Evolutionary conservation across 2,797 vertebrate genomes (phyloP).

Genomic region (Myotis daubentonii): DNA sequence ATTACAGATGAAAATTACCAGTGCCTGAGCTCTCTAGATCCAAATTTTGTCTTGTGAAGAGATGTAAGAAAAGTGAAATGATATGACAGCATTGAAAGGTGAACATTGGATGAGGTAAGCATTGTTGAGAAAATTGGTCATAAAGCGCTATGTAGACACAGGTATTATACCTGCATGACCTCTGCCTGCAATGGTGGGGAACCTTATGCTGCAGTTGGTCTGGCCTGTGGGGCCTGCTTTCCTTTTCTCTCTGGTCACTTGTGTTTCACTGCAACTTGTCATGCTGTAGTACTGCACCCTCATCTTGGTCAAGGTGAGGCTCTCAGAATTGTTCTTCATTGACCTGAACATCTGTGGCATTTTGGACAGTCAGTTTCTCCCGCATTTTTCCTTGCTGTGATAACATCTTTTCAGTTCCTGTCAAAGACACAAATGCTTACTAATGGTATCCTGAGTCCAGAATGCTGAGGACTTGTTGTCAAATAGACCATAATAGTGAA

Average conservation of each 20-base stretch:
- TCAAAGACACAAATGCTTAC: background rate
- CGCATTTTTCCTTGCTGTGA: background rate
- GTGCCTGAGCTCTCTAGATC: background rate
- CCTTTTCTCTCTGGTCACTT: background rate
- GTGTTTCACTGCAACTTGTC: background rate
- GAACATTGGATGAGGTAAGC: rapidly evolving
- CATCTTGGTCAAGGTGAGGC: background rate
- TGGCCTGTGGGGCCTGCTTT: background rate
- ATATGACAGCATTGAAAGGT: background rate
- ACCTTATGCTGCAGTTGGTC: rapidly evolving
- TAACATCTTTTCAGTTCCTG: background rate
- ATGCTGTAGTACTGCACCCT: background rate
- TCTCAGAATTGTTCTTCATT: background rate
- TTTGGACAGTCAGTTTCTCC: background rate
- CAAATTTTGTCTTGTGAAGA: background rate
- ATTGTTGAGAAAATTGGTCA: background rate
- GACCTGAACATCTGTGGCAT: background rate
- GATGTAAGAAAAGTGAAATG: background rate
- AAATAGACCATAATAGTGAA: background rate
- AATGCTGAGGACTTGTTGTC: background rate
- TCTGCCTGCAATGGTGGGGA: rapidly evolving
- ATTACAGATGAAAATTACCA: background rate
- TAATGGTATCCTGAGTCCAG: background rate
- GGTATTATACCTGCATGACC: rapidly evolving
- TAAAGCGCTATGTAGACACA: background rate